Evolutionary conservation across 2,113 vertebrate species (phyloP).

Genomic region (Galeopterus variegatus): DNA sequence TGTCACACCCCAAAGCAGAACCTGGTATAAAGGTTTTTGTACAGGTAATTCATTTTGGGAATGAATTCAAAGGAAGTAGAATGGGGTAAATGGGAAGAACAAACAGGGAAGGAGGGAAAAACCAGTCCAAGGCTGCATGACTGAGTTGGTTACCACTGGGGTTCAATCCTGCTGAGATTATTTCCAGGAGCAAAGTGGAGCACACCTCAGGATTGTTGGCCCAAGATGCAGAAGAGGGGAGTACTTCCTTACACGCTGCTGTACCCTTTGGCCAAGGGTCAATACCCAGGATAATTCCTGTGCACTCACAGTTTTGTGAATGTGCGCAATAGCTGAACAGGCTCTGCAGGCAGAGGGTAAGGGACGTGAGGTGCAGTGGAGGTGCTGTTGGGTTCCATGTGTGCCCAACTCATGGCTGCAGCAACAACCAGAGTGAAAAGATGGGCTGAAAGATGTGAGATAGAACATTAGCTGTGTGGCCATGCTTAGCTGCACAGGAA

Average conservation of each 20-base stretch:
- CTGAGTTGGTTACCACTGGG: background rate
- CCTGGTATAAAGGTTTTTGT: no score
- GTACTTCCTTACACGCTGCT: background rate
- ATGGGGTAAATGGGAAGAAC: background rate
- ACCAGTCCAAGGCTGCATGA: no score
- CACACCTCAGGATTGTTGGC: background rate
- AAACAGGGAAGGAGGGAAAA: background rate
- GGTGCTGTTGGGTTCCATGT: fast-evolving
- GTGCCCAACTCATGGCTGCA: background rate
- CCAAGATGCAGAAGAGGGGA: background rate
- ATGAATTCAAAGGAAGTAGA: background rate
- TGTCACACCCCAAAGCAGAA: background rate
- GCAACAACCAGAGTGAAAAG: background rate
- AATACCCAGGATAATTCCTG: background rate
- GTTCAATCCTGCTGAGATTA: background rate
- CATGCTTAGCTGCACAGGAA: background rate
- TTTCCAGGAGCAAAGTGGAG: background rate
- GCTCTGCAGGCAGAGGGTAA: background rate
- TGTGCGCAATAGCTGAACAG: background rate
- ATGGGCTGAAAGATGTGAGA: background rate
- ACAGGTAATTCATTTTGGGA: background rate
- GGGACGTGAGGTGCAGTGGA: fast-evolving
- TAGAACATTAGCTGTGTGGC: background rate
- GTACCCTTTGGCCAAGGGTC: fast-evolving
- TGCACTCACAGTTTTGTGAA: background rate